Evolutionary conservation across 2,888 invertebrate genomes (phyloP).

Genomic region (Sminthurides aquaticus): DNA sequence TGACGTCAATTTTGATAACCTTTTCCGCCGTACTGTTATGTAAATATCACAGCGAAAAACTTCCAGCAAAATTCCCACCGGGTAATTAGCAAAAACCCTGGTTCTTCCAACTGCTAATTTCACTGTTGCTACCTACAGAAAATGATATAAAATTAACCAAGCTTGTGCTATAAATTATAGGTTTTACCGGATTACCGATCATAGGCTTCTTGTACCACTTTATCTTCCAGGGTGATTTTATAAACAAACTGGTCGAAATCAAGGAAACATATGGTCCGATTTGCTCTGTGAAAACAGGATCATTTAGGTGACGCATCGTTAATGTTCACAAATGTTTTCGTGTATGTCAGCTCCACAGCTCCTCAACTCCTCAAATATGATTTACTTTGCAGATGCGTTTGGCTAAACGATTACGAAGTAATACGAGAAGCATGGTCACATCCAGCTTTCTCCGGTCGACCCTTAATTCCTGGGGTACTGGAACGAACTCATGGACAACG

Average conservation of each 20-base stretch:
- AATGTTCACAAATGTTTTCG: no score
- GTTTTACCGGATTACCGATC: conserved; percentile 26
- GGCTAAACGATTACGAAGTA: conserved; percentile 27
- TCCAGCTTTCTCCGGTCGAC: conserved; percentile 26
- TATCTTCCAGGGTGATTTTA: conserved; percentile 10
- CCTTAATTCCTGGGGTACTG: conserved; percentile 21
- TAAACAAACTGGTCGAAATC: conserved; percentile 11
- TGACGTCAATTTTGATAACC: no score
- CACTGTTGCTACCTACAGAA: no score
- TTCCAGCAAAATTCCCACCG: no score
- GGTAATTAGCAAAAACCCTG: no score
- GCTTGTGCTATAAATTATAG: no score
- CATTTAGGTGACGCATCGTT: conserved; percentile 20
- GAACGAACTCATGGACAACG: conserved; percentile 22
- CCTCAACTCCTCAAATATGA: no score
- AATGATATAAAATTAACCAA: no score
- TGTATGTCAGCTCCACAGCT: no score
- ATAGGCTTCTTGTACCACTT: conserved; percentile 26
- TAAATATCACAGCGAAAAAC: no score
- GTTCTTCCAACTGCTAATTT: no score
- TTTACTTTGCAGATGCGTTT: conserved; percentile 17
- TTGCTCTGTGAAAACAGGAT: conserved; percentile 28
- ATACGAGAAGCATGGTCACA: conserved; percentile 28
- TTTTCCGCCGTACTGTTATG: no score
- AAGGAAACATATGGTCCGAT: conserved; percentile 21